Conservation (phyloP, 2,113 vertebrate species). For the Tragelaphus strepsiceros region DNA sequence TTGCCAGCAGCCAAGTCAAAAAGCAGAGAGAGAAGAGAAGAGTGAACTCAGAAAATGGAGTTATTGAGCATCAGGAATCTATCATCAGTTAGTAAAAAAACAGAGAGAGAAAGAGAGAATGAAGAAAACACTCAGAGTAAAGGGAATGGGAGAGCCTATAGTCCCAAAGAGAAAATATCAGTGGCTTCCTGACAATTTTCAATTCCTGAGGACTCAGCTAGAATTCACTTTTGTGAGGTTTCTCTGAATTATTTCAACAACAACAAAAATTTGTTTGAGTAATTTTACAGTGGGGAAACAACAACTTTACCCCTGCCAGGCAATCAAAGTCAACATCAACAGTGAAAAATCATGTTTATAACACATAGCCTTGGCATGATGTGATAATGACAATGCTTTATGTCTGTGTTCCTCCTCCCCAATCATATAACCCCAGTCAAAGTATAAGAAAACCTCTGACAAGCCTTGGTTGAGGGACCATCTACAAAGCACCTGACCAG, state of each 20-base stretch:
- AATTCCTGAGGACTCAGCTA: not conserved
- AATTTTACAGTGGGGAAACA: not conserved
- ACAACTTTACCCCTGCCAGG: not conserved
- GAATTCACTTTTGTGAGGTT: not conserved
- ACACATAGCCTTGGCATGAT: not conserved
- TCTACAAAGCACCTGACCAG: not conserved
- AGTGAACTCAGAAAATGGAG: not conserved
- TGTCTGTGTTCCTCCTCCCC: not conserved
- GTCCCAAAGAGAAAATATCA: not conserved
- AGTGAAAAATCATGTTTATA: not conserved
- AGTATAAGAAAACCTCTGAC: not conserved
- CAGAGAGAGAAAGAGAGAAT: not conserved
- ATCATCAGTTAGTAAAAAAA: not conserved
- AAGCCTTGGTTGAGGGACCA: not conserved
- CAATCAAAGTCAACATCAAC: not conserved
- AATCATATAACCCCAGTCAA: not conserved
- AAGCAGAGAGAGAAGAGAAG: not conserved
- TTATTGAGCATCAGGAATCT: not conserved
- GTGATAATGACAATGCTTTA: not conserved
- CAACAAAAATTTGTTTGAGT: not conserved
- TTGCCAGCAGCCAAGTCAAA: not conserved
- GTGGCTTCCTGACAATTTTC: not conserved
- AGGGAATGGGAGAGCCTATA: not conserved
- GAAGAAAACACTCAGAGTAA: conserved; percentile 9
- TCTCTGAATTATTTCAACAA: not conserved